Conservation (phyloP, 2,888 invertebrate species). For the Drosophila yooni region DNA sequence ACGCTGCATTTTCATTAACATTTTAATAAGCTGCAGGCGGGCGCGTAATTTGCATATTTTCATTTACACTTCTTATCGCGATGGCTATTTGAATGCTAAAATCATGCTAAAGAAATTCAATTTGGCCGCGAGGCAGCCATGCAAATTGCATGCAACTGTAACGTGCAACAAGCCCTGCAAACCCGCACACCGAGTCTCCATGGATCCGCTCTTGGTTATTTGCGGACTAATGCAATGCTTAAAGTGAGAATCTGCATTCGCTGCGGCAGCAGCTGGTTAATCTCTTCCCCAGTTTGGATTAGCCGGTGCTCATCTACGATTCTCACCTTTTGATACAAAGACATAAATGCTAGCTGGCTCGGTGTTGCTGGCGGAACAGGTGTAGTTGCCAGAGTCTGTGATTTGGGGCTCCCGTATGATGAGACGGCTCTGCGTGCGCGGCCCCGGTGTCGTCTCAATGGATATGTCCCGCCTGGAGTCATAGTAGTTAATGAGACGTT, state of each 20-base stretch:
- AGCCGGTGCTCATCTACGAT: conserved; percentile 26
- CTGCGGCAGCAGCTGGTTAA: conserved; percentile 48
- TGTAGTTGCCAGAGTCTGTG: conserved; percentile 95
- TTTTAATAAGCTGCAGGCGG: conserved; percentile 71
- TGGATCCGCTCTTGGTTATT: conserved; percentile 11
- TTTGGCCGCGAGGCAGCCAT: conserved; percentile 57
- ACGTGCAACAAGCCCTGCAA: conserved; percentile 26
- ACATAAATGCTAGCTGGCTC: conserved; percentile 95
- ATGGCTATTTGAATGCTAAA: conserved; percentile 74
- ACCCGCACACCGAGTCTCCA: background rate
- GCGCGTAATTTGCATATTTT: conserved; percentile 71
- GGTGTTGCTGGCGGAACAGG: conserved; percentile 95
- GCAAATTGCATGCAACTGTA: conserved; percentile 58
- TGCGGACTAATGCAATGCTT: conserved; percentile 36
- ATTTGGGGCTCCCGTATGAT: conserved; percentile 93
- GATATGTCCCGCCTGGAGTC: conserved; percentile 92
- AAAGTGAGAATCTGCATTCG: conserved; percentile 23
- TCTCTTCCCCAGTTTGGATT: conserved; percentile 12
- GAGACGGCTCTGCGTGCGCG: conserved; percentile 93
- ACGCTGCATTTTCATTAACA: conserved; percentile 59
- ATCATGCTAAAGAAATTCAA: conserved; percentile 59
- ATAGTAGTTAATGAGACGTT: conserved; percentile 97
- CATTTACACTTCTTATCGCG: conserved; percentile 74
- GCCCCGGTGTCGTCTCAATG: conserved; percentile 93
- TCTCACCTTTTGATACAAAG: conserved; percentile 95